These are phyloP conservation scores for Orthosia gracilis DNA, from an alignment of 2,888 invertebrate species.

Conservation along the genomic window DNA sequence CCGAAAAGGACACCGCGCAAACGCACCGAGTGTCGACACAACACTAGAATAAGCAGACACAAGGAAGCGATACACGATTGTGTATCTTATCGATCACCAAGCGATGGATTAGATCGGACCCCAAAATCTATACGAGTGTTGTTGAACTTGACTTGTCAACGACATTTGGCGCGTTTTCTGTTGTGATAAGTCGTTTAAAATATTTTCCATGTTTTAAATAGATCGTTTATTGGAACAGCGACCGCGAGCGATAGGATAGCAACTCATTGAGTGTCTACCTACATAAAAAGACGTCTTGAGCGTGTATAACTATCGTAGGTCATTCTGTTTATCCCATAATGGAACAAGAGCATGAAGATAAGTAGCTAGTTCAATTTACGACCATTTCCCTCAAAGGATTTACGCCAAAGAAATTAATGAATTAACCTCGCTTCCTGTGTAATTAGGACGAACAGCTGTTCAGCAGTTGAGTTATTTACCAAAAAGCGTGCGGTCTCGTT, in stretches of 20 bases:
- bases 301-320: not conserved
- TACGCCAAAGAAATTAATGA: conserved; percentile 41
- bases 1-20: conserved; percentile 61
- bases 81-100: conserved; percentile 59
- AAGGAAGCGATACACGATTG: conserved; percentile 64
- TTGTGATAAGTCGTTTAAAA: conserved; percentile 23
- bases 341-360: conserved; percentile 32
- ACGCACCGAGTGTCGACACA: conserved; percentile 52
- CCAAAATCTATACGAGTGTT: conserved; percentile 38
- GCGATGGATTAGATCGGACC: conserved; percentile 41
- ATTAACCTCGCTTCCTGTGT: conserved; percentile 43
- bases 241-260: not conserved
- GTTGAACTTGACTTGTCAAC: conserved; percentile 53
- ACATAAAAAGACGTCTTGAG: conserved; percentile 1
- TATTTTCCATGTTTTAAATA: conserved; percentile 9
- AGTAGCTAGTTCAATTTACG: conserved; percentile 33
- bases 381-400: conserved; percentile 35
- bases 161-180: conserved; percentile 34
- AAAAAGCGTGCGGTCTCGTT: conserved; percentile 45
- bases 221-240: conserved; percentile 6
- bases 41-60: conserved; percentile 56
- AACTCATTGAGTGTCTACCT: not conserved
- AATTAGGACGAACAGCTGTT: conserved; percentile 60
- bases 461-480: conserved; percentile 38
- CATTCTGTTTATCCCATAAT: conserved; percentile 20